Evolutionary conservation across 2,797 vertebrate genomes (phyloP).

Genomic region (Stomatorhinus walkeri): DNA sequence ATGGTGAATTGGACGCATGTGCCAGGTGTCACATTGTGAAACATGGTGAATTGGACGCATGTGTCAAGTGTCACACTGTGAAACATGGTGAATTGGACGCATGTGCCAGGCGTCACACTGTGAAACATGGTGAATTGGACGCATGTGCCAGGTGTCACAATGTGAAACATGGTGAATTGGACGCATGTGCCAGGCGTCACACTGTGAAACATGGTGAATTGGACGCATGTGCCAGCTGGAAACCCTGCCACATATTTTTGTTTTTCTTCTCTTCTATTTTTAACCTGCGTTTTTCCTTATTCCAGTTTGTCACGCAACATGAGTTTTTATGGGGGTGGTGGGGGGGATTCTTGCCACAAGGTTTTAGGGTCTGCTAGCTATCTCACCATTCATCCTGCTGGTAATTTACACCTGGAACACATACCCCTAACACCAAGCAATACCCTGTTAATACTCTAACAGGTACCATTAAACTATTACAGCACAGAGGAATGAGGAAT

Average conservation of each 20-base stretch:
- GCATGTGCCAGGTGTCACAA: neutral
- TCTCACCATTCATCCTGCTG: neutral
- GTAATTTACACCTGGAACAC: neutral
- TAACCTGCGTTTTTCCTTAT: neutral
- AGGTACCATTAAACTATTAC: neutral
- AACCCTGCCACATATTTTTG: neutral
- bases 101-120: neutral
- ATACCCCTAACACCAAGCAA: neutral
- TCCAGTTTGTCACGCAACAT: neutral
- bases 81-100: too few relatives aligned
- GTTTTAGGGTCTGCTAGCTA: neutral
- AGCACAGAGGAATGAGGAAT: neutral
- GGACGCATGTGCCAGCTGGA: neutral
- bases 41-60: too few relatives aligned
- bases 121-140: neutral
- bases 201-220: neutral
- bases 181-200: neutral
- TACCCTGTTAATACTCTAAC: neutral
- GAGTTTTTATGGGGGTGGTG: neutral
- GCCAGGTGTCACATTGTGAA: neutral
- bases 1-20: neutral
- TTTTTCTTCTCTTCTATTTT: neutral
- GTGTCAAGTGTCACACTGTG: too few relatives aligned
- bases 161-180: neutral
- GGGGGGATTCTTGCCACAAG: neutral